Base-by-base conservation (phyloP, 1,140 invertebrate species). In the Lysiphlebus fabarum region DNA sequence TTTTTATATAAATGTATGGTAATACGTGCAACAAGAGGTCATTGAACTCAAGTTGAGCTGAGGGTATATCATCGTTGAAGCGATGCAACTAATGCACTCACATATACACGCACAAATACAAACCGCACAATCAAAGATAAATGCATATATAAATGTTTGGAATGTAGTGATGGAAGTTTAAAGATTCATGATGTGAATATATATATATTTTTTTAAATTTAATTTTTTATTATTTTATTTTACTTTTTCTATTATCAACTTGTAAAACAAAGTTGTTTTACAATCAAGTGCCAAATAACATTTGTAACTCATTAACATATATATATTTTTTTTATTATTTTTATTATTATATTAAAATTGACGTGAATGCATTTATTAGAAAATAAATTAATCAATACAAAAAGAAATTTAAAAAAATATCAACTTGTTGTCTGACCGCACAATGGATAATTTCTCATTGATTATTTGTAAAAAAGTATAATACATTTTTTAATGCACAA, bases 1-100 rank as follows among this genome's bases (percentile, higher is more conserved):
- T 33, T n/a, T 37, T 14, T 48, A n/a, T 49, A 36, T 49, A 14
- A 34, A 34, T 53, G 5, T 42, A 41, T 66, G 34, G 67, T 67
- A 53, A 47, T 67, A 70, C 67, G 67, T 67, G 70, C 67, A 70
- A 66, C 62, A 11, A 69, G 70, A 74, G 49, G 75, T 73, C 76
- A 78, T 76, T 77, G 76, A 78, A 77, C 76, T 77, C 68, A 62
- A 63, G 66, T 76, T 76, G 75, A 77, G 76, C 74, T 65, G 63
- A 63, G 67, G 67, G 44, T 76, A 72, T 72, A 78, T 76, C 70
- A 75, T 76, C 73, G 65, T 68, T 62, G 62, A 73, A 74, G 67
- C 68, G 72, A 74, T 76, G 73, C 72, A 76, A 75, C 75, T 68
- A 75, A 71, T 72, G 68, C 69, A 70, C 61, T 61, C 62, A 62